Base-by-base conservation (phyloP, 2,797 vertebrate genomes). In the Orientallactaga sibirica region DNA sequence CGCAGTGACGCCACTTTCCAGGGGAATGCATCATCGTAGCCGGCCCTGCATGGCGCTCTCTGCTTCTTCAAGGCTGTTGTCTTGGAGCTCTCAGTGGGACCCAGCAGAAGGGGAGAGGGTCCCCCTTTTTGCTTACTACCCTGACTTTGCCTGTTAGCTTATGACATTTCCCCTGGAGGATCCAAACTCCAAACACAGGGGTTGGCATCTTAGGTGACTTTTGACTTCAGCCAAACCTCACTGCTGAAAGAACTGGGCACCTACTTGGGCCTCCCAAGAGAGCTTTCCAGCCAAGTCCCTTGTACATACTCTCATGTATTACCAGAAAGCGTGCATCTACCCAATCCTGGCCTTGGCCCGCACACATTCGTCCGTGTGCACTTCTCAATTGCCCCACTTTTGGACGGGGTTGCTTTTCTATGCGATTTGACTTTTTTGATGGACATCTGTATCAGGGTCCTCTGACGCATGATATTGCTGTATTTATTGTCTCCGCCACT, bases 361-460 rank as follows among this genome's bases (percentile, higher is more conserved):
- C 94, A 55, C 55, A 55, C 77, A 88, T 95, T 95, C 68, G 73
- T 96, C 84, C 70, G 94, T 96, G 94, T 97, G 96, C 94, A 94
- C 76, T 97, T 97, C 96, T 96, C 20, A 6, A 93, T 95, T 55
- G 94, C 97, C 97, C 98, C 96, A 7, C 6, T 85, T 98, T 98
- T 98, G 98, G 96, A 96, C 95, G 95, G 97, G 97, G 97, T 97
- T 97, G 96, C 97, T 96, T 97, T 92, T 92, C 94, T 94, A 94
- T 24, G 96, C 96, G 95, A 86, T 97, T 96, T 91, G 79, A 96
- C 97, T 97, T 96, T 97, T 58, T 15, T 91, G 93, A 86, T 82
- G 90, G 95, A 91, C 94, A 92, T 98, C 98, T 97, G 97, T 98
- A 97, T 90, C 81, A 96, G 92, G 97, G 78, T 94, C 96, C 86